Evolutionary conservation across 2,797 vertebrate species (phyloP).

Genomic region (Mormyrus proboscirostris): DNA sequence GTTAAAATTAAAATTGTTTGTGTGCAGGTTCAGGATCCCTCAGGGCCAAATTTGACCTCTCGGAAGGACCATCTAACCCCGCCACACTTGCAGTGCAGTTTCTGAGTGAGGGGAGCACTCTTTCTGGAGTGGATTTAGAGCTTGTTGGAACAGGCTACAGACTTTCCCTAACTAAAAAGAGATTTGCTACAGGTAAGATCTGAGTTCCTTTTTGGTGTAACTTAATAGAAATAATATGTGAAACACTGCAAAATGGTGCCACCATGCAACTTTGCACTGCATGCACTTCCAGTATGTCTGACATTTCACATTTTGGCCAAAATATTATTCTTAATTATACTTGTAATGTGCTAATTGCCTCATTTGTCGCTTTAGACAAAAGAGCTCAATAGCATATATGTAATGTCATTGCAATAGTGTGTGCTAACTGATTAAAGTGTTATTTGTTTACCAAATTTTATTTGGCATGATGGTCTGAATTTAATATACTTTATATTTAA

Average conservation of each 20-base stretch:
- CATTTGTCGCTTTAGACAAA: not conserved
- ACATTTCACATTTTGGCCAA: not conserved
- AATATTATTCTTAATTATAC: not conserved
- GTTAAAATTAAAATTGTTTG: not conserved
- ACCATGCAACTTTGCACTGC: not conserved
- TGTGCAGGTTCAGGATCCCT: constrained; percentile 82
- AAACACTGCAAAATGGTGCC: not conserved
- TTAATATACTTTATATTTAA: constrained; percentile 36
- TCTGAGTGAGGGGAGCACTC: constrained; percentile 81
- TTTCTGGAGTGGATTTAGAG: constrained; percentile 87
- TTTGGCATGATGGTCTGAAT: not conserved
- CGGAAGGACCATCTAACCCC: constrained; percentile 81
- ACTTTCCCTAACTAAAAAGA: constrained; percentile 90
- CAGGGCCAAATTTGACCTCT: constrained; percentile 92
- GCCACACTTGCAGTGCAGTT: constrained; percentile 91
- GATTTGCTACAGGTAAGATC: constrained; percentile 85
- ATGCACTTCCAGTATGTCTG: not conserved
- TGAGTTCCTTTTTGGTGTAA: not conserved
- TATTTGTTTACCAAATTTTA: not conserved
- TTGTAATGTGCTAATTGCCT: not conserved
- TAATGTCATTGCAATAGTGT: not conserved
- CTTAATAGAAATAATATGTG: not conserved
- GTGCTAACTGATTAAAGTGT: not conserved
- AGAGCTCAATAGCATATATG: not conserved
- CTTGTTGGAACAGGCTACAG: constrained; percentile 83